These are phyloP conservation scores for Petromus typicus DNA, from an alignment of 2,113 vertebrate species.

Conservation along the genomic window DNA sequence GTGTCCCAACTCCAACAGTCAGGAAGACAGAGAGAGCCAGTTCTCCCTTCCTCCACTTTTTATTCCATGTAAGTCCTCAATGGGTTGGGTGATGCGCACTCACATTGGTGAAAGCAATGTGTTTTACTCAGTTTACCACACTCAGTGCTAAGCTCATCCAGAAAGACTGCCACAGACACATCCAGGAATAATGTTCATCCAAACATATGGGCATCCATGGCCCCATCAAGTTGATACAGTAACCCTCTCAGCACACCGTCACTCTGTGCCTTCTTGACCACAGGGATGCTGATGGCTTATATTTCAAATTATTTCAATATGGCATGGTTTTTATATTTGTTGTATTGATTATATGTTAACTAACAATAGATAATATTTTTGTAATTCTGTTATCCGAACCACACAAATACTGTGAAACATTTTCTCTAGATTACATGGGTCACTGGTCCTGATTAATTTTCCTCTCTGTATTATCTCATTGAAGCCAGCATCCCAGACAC, in stretches of 20 bases:
- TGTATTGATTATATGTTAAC: background rate
- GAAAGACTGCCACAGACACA: background rate
- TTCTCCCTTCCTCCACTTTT: background rate
- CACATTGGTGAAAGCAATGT: background rate
- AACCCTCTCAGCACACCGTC: background rate
- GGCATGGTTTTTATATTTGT: background rate
- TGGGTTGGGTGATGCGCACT: background rate
- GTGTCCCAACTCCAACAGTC: background rate
- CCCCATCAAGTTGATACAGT: background rate
- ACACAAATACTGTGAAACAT: background rate
- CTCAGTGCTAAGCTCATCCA: background rate
- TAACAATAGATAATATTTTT: background rate
- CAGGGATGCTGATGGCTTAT: background rate
- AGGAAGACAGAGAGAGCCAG: background rate
- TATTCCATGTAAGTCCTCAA: background rate
- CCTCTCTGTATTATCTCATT: background rate
- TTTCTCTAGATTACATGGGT: background rate
- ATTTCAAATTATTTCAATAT: background rate
- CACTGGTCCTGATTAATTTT: background rate
- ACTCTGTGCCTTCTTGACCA: background rate
- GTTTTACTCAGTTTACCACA: background rate
- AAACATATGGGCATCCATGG: background rate
- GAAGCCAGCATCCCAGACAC: background rate
- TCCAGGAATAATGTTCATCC: constrained; percentile 8
- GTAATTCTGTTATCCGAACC: background rate